Conservation (phyloP, 2,888 invertebrate species). For the Acleris literana region DNA sequence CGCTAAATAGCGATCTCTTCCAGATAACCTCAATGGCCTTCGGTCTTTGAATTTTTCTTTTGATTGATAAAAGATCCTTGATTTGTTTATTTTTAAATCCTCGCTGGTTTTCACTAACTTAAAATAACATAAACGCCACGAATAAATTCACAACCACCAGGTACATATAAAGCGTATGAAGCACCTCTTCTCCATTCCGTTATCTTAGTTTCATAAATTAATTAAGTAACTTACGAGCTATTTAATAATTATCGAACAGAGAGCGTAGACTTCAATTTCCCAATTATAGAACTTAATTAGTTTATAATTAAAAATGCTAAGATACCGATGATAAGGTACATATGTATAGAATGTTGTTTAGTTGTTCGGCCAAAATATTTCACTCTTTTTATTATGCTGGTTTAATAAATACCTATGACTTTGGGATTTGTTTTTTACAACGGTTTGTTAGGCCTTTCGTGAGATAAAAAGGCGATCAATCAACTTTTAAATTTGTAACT, state of each 20-base stretch:
- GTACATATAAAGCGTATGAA: conserved; percentile 4
- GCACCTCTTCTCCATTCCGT: conserved; percentile 5
- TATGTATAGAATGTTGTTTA: neutral
- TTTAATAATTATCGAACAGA: conserved; percentile 6
- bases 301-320: conserved; percentile 1
- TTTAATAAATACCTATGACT: neutral
- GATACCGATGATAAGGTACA: neutral
- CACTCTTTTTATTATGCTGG: conserved; percentile 4
- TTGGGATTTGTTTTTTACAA: too few species aligned
- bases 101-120: too few species aligned
- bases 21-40: too few species aligned
- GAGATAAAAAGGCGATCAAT: conserved; percentile 1
- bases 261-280: conserved; percentile 9
- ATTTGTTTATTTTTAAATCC: too few species aligned
- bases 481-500: neutral
- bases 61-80: too few species aligned
- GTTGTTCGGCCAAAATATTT: neutral
- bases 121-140: too few species aligned
- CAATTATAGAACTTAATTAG: conserved; percentile 5
- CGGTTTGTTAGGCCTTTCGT: neutral
- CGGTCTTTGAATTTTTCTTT: too few species aligned
- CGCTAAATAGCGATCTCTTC: too few species aligned
- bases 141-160: neutral
- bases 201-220: conserved; percentile 9
- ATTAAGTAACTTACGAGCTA: conserved; percentile 10